Conservation (phyloP, 2,888 invertebrate genomes). For the Cyaniris semiargus region DNA sequence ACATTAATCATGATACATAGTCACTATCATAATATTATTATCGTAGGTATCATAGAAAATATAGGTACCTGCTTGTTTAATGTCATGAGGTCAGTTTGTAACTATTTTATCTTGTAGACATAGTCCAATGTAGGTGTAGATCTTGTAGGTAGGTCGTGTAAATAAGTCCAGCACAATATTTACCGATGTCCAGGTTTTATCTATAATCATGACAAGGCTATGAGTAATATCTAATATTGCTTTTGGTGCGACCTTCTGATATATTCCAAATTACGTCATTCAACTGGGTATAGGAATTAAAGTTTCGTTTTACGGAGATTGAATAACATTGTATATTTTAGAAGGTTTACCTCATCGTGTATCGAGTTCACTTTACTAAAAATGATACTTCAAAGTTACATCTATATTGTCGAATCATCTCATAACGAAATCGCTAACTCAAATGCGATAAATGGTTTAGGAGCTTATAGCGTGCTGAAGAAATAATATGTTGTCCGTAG, state of each 20-base stretch:
- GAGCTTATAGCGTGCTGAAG: no score
- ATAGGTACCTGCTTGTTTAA: background rate
- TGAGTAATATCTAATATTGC: background rate
- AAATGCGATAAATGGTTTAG: no score
- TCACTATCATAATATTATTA: no score
- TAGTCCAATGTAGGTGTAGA: background rate
- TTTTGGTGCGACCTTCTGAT: background rate
- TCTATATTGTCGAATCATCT: no score
- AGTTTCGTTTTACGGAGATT: background rate
- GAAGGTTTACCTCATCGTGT: background rate
- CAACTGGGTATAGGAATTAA: background rate
- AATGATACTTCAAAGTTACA: background rate
- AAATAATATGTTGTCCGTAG: no score
- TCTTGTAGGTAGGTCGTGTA: background rate
- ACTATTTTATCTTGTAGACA: background rate
- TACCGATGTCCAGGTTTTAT: constrained; percentile 2
- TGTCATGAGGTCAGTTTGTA: background rate
- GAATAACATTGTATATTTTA: background rate
- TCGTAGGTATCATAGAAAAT: no score
- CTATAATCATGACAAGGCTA: constrained; percentile 2
- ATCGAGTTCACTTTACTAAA: background rate
- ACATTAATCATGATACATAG: no score
- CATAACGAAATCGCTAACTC: no score
- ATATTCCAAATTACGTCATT: constrained; percentile 10
- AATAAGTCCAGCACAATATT: background rate